These are phyloP conservation scores for Semnopithecus entellus DNA, from an alignment of 2,113 vertebrate species.

Conservation along the genomic window DNA sequence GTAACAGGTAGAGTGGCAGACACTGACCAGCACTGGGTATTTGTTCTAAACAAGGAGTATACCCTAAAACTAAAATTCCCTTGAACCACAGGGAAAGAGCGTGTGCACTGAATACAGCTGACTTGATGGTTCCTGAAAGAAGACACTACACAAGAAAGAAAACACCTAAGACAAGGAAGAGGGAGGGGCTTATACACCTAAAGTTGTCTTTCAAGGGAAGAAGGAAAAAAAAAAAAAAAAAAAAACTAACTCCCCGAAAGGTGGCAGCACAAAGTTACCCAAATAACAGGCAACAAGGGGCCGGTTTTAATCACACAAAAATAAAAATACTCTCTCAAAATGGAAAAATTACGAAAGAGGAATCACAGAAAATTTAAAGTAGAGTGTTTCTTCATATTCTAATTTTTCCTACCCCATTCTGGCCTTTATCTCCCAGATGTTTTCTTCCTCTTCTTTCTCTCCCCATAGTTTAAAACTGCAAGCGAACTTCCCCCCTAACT, in stretches of 20 bases:
- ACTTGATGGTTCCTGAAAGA: neutral
- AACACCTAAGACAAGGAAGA: neutral
- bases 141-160: neutral
- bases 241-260: constrained; percentile 16
- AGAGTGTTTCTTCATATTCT: neutral
- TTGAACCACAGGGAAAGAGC: neutral
- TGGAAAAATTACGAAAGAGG: neutral
- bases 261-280: constrained; percentile 34
- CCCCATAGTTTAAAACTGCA: neutral
- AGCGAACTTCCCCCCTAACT: neutral
- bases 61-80: neutral
- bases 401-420: neutral
- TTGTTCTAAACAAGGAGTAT: neutral
- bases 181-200: neutral
- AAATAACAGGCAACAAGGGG: neutral
- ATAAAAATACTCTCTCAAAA: neutral
- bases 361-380: neutral
- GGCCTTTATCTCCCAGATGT: neutral
- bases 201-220: neutral
- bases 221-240: neutral
- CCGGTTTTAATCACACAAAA: neutral
- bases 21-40: neutral
- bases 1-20: neutral
- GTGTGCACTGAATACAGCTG: neutral
- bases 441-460: neutral